Percentiles rank a stretch among this genome's conserved stretches.
These are phyloP conservation scores for Hydroisotoma schaefferi DNA, from an alignment of 2,888 invertebrate genomes.

Conservation along the genomic window DNA sequence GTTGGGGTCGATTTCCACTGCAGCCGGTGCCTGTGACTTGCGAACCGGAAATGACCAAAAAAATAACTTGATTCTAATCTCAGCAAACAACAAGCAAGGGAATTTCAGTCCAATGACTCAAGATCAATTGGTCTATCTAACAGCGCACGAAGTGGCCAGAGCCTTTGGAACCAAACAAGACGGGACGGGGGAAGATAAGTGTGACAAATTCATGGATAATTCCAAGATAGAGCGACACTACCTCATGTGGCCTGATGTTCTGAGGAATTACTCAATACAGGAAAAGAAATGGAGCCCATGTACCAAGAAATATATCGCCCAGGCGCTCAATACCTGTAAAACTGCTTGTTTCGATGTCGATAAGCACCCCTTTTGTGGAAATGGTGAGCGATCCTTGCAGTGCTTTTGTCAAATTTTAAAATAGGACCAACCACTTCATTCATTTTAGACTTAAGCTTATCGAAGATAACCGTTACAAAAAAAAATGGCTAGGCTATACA, in stretches of 20 bases:
- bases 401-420: too few relatives aligned
- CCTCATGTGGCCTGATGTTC: conserved; percentile 44
- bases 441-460: too few relatives aligned
- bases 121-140: conserved; percentile 36
- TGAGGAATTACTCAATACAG: conserved; percentile 31
- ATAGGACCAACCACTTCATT: background rate
- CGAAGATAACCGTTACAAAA: too few relatives aligned
- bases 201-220: conserved; percentile 40
- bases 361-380: conserved; percentile 47
- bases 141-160: conserved; percentile 38
- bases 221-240: conserved; percentile 26
- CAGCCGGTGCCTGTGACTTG: conserved; percentile 28
- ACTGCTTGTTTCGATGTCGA: conserved; percentile 45
- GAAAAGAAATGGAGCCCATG: conserved; percentile 42
- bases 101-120: conserved; percentile 23
- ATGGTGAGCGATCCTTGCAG: conserved; percentile 38
- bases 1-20: background rate
- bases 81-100: conserved; percentile 35
- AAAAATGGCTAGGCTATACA: too few relatives aligned
- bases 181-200: conserved; percentile 33
- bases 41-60: conserved; percentile 21
- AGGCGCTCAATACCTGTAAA: conserved; percentile 35
- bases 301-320: conserved; percentile 28
- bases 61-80: conserved; percentile 43
- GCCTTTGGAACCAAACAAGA: conserved; percentile 40